These are phyloP conservation scores for Cheumatopsyche charites DNA, from an alignment of 1,140 invertebrate species.

Conservation along the genomic window DNA sequence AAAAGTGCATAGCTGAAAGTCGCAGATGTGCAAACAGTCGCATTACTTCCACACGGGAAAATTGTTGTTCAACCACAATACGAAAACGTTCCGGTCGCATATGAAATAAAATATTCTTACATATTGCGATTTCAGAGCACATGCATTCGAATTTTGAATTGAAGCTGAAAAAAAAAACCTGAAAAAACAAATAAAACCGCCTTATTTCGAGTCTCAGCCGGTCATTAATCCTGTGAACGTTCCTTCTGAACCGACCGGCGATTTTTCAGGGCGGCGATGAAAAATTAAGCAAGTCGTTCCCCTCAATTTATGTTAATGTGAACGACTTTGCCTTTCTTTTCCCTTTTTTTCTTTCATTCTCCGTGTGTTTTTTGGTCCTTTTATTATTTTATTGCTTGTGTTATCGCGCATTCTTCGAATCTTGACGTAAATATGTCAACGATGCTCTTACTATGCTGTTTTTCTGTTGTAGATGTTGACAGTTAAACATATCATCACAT, in stretches of 20 bases:
- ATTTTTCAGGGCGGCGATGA: conserved; percentile 36
- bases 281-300: conserved; percentile 36
- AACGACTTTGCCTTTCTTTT: conserved; percentile 4
- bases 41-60: too few species aligned
- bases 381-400: too few species aligned
- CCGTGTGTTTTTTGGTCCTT: neutral
- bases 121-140: too few species aligned
- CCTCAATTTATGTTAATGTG: conserved; percentile 29
- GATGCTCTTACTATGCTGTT: too few species aligned
- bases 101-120: too few species aligned
- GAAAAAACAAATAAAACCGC: neutral
- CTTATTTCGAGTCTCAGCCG: neutral
- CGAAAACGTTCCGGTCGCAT: too few species aligned
- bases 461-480: too few species aligned
- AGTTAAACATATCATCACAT: too few species aligned
- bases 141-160: too few species aligned
- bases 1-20: neutral
- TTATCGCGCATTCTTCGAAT: too few species aligned
- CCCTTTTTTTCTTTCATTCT: conserved; percentile 6
- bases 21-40: neutral
- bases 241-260: conserved; percentile 17
- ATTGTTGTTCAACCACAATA: too few species aligned
- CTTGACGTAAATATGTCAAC: too few species aligned
- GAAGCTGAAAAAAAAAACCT: conserved; percentile 26
- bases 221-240: neutral